A percentile compares a stretch with the other conserved stretches of the same genome.
Conservation (phyloP, 2,113 vertebrate species). For the Brachypodius melanocephalos region DNA sequence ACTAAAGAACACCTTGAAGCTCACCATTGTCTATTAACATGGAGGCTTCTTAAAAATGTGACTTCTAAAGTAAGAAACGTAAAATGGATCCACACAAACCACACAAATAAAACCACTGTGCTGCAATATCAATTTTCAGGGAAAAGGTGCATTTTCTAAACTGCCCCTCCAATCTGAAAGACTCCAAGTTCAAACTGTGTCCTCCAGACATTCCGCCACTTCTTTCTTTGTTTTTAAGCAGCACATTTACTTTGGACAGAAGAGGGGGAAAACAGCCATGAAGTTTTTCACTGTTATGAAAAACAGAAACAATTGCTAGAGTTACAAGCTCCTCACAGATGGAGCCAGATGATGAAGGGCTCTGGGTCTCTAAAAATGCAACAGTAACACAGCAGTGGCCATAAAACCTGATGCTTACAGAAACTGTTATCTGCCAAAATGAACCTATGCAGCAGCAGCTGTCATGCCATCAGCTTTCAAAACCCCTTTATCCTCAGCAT, state of each 20-base stretch:
- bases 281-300: conserved; percentile 45
- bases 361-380: neutral
- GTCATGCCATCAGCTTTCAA: neutral
- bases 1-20: neutral
- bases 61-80: neutral
- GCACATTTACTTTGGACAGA: conserved; percentile 29
- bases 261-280: conserved; percentile 12
- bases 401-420: conserved; percentile 18
- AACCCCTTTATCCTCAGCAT: neutral
- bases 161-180: neutral
- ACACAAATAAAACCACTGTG: neutral
- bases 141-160: neutral
- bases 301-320: conserved; percentile 60
- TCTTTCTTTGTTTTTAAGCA: conserved; percentile 46
- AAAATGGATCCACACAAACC: neutral
- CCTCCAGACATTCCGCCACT: neutral
- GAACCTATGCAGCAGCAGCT: neutral
- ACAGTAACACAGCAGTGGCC: neutral
- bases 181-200: neutral
- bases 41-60: neutral
- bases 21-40: neutral
- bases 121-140: neutral
- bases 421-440: neutral
- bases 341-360: neutral
- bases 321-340: conserved; percentile 45